Percentiles rank a stretch among this genome's conserved stretches.
These are phyloP conservation scores for Lagodon rhomboides DNA, from an alignment of 2,797 vertebrate species.

Conservation along the genomic window DNA sequence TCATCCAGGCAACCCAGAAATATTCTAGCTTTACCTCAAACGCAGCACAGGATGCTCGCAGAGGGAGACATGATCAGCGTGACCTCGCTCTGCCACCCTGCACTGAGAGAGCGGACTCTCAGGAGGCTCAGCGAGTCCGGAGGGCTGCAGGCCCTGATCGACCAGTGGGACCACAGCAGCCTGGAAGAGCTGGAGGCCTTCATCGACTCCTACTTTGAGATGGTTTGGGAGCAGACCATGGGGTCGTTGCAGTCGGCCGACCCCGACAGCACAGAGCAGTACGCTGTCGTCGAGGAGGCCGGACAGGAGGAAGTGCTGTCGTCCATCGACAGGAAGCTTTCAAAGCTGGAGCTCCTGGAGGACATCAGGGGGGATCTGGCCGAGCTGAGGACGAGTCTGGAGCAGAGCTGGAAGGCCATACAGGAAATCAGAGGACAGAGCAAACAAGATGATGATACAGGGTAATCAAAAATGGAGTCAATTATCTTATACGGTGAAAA, in stretches of 20 bases:
- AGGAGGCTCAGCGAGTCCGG: constrained; percentile 51
- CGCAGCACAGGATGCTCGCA: neutral
- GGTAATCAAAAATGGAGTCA: neutral
- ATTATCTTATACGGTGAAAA: neutral
- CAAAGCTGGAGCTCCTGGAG: constrained; percentile 80
- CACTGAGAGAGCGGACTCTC: constrained; percentile 54
- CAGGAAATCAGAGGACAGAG: constrained; percentile 57
- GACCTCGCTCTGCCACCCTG: constrained; percentile 46
- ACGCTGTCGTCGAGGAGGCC: neutral
- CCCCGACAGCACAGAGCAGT: neutral
- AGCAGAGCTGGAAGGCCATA: constrained; percentile 58
- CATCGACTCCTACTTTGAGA: constrained; percentile 81
- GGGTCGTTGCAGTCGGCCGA: constrained; percentile 40
- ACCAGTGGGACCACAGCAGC: constrained; percentile 76
- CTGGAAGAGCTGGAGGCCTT: constrained; percentile 84
- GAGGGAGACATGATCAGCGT: constrained; percentile 20
- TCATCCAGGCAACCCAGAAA: constrained; percentile 14
- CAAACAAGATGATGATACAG: constrained; percentile 7
- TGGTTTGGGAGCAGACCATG: constrained; percentile 72
- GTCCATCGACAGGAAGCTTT: constrained; percentile 78
- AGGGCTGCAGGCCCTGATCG: constrained; percentile 69
- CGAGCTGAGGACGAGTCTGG: constrained; percentile 68
- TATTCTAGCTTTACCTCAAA: constrained; percentile 44
- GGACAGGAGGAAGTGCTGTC: constrained; percentile 56
- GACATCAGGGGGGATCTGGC: constrained; percentile 75